Evolutionary conservation across 2,113 vertebrate genomes (phyloP), one percentile per base, ranked within the genome.

Genomic region (Ariopsis seemanni): DNA sequence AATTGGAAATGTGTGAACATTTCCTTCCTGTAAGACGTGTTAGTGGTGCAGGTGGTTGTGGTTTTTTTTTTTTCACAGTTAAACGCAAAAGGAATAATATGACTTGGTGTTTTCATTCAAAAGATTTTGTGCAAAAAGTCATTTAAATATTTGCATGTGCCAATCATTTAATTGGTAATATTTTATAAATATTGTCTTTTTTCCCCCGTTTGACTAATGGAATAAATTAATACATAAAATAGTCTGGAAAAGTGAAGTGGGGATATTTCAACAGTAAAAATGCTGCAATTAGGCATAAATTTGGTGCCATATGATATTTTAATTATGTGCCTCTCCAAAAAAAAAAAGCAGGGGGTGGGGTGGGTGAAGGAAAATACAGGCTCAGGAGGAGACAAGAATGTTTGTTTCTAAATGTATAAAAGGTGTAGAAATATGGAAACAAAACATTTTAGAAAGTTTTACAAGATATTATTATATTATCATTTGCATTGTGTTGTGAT

Each of bases 1-100:
- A 71, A 75, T 72, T 18, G 18, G 67, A 58, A 85, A 18, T 75
- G 22, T 82, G 58, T 83, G 42, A 65, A 52, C 14, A 58, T 74
- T 75, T 62, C 10, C 34, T n/a, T 62, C 15, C 30, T 60, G 30
- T 55, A 20, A 25, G 22, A 72, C n/a, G 6, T 27, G 4, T 52
- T 53, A 79, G 52, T 15, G 4, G n/a, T 55, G 52, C 53, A 27
- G n/a, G 77, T 27, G 14, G n/a, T 4, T 57, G 27, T 65, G 42
- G 34, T 30, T 42, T 42, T 4, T 65, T 22, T 52, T 52, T 71
- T 84, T 84, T 7, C 63, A 84, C 11, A 71, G 11, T 55, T 27
- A 7, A 78, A 27, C 25, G 25, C 25, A 53, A n/a, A 78, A 8
- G 25, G 50, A 55, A 52, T 77, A 14, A 25, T 50, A n/a, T 52